phyloP scores from a whole-genome alignment of 2,797 vertebrate species.

The Leucoraja ocellata region DNA sequence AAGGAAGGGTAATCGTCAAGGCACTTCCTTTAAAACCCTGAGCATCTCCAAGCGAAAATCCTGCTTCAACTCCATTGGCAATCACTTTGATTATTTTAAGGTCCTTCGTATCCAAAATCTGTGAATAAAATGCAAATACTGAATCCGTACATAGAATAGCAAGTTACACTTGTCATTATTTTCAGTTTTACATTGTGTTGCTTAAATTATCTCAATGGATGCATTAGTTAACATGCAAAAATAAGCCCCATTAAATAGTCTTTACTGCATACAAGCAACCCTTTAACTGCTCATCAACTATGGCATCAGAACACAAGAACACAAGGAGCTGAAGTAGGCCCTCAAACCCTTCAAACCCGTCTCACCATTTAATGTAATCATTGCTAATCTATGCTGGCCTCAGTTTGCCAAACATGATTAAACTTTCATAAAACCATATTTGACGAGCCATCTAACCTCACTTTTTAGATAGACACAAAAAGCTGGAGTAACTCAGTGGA shows the following conservation, averaged over 20 bases:
- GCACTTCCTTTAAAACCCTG: slow-evolving; percentile 82
- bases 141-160: neutral
- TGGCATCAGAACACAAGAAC: neutral
- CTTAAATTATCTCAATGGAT: neutral
- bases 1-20: slow-evolving; percentile 76
- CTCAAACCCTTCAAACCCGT: too few species aligned
- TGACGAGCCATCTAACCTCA: neutral
- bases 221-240: neutral
- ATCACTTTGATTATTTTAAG: slow-evolving; percentile 69
- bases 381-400: too few species aligned
- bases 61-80: slow-evolving; percentile 70
- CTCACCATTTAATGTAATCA: too few species aligned
- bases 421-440: too few species aligned
- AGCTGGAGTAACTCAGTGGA: too few species aligned
- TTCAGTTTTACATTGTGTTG: neutral
- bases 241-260: neutral
- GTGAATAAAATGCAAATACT: slow-evolving; percentile 41
- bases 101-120: slow-evolving; percentile 83
- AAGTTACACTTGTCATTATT: neutral
- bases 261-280: neutral
- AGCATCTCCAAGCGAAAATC: slow-evolving; percentile 68
- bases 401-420: too few species aligned
- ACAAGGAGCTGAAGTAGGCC: too few species aligned
- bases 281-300: neutral
- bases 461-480: too few species aligned